Base-by-base conservation (phyloP, 2,888 invertebrate genomes). In the Kuschelorhynchus macadamiae region DNA sequence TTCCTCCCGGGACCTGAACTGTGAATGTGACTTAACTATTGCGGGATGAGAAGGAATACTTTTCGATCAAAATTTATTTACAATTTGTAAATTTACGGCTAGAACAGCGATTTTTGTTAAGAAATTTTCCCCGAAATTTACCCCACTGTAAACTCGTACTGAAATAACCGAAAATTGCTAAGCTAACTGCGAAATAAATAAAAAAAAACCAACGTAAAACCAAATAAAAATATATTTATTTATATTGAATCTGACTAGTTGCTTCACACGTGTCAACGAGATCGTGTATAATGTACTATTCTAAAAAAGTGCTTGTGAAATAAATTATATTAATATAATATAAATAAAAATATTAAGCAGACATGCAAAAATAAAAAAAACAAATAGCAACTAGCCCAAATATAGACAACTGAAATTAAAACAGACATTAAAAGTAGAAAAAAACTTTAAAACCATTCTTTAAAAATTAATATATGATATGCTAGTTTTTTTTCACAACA, bases 261-360 rank as follows among this genome's bases (percentile, higher is more conserved):
- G 83, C 83, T 81, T 82, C 83, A 84, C 84, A 84, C 84, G 81
- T 82, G 82, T 77, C 77, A 77, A 73, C 75, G 80, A 80, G 79
- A 80, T 81, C 79, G 81, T 82, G 82, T 80, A 78, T 66, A 62
- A 30, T 57, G 39, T 62, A 72, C 79, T 81, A 81, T 77, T 78
- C 79, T 80, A 80, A 78, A 74, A 74, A 72, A 73, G 75, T 77
- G 80, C 80, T 77, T 66, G 79, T 80, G 80, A 77, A 74, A 73
- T 71, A 75, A 78, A 75, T 75, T 74, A 76, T 74, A 75, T 70
- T 71, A 74, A 71, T 72, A 70, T 71, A 74, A 71, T 72, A 72
- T 75, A 74, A 75, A 72, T 71, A 67, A 71, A 71, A 69, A 64
- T 73, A 76, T 74, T 68, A 74, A 75, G 74, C 74, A 75, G 73